These are phyloP conservation scores for Glossosoma conforme DNA, from an alignment of 1,140 invertebrate species.

Conservation along the genomic window DNA sequence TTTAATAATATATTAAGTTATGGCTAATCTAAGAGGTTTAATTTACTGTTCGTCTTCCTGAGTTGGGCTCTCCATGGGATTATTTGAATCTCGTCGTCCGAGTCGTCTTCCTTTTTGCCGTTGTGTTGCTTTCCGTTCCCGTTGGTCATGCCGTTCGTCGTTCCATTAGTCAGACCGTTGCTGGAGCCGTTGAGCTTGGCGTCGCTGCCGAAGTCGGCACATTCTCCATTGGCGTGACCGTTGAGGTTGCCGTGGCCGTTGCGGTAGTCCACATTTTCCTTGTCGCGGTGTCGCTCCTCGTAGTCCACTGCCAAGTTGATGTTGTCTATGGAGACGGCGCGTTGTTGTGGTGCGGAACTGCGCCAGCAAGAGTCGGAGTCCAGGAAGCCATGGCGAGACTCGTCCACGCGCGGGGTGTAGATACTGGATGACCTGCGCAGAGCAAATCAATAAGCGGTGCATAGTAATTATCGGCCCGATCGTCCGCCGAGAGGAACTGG, in stretches of 20 bases:
- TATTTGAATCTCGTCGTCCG: conserved; percentile 62
- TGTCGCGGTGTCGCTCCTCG: conserved; percentile 41
- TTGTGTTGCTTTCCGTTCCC: conserved; percentile 35
- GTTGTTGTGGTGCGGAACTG: conserved; percentile 38
- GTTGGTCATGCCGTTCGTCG: conserved; percentile 23
- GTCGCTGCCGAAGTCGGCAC: conserved; percentile 18
- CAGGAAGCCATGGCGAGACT: conserved; percentile 41
- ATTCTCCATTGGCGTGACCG: conserved; percentile 28
- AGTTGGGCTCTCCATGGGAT: conserved; percentile 85
- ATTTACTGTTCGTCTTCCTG: conserved; percentile 80
- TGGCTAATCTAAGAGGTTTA: conserved; percentile 61
- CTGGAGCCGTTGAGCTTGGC: conserved; percentile 18
- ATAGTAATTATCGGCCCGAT: no score
- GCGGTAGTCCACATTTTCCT: conserved; percentile 40
- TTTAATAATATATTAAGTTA: not conserved
- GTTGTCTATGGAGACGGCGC: conserved; percentile 57
- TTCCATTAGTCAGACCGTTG: conserved; percentile 29
- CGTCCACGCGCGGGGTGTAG: conserved; percentile 63
- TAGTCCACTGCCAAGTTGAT: conserved; percentile 44
- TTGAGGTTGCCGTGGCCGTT: conserved; percentile 31
- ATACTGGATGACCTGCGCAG: no score
- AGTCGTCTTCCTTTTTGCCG: conserved; percentile 45
- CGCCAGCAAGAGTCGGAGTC: conserved; percentile 49
- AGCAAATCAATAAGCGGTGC: no score
- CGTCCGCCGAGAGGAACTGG: no score